Evolutionary conservation across 2,113 vertebrate genomes (phyloP), one percentile per base, ranked within the genome.

Genomic region (Pollachius pollachius): DNA sequence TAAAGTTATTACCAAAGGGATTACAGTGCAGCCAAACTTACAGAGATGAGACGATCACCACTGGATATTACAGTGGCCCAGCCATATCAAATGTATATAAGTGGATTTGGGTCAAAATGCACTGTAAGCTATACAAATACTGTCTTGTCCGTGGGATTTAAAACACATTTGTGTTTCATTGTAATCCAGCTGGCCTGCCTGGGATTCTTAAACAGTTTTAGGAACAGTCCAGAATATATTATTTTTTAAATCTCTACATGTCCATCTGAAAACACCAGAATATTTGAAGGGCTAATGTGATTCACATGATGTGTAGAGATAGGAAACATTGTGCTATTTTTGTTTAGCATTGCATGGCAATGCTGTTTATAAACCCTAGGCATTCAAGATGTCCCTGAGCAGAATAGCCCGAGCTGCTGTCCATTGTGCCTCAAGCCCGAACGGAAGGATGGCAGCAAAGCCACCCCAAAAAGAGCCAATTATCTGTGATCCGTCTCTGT

Each of bases 391-490:
- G 25, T 41, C 21, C 52, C 16, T 5, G 37, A 60, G 25, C 57
- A 19, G 56, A 12, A 19, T 18, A 58, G 54, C 23, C 67, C 34
- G 18, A 83, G 69, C 65, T 67, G 27, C 16, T 78, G 71, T 80
- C 76, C 74, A 70, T 79, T 77, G 15, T 70, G 71, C 77, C 66
- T 65, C 65, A 59, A 82, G 76, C 69, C 75, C 73, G 70, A 84
- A 72, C 69, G 81, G 79, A 70, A 77, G 52, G 75, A 67, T 25
- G 30, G 68, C 73, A 62, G 73, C 71, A 17, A 70, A 79, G 2
- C 86, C 72, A 76, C 84, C 78, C 74, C 78, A 85, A 89, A 89
- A 91, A 85, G 79, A 89, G 75, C 77, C 80, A 75, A 87, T 92
- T 90, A 90, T 90, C 91, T 91, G 88, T 87, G 80, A 86, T 79